Evolutionary conservation across 1,140 invertebrate genomes (phyloP), one percentile per base, ranked within the genome.

Genomic region (Ceratina australensis): DNA sequence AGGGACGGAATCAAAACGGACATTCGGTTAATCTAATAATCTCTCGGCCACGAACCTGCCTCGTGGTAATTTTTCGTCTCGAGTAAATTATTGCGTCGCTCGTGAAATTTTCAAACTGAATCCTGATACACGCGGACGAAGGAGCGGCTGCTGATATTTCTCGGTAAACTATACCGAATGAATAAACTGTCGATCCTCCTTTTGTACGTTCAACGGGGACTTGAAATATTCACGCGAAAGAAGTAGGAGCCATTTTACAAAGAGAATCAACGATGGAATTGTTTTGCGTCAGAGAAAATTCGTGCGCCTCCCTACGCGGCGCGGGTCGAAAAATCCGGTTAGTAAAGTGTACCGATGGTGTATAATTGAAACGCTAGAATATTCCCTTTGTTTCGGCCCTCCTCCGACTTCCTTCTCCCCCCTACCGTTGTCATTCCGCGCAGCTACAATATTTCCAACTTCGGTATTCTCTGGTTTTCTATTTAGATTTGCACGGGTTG

Each of bases 191-290:
- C 33, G 33, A 42, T 42, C 33, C 10, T 42, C 5, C 33, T 42
- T 42, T 42, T 42, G 33, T 42, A 5, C 33, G 33, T 42, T 42
- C 2, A 42, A 42, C 33, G 33, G 2, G 33, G 22, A 1, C 4
- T 56, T 61, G 3, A 59, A 67, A 67, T 49, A 63, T 64, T 61
- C 22, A 56, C n/a, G 13, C 0, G 3, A 28, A 16, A 15, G 12
- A 28, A 33, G 18, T 24, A n/a, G 4, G 2, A 24, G 10, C 16
- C 1, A 28, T 1, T 22, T 18, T 59, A 54, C 64, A 84, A 80
- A 77, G 68, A 22, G 82, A 84, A 80, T 77, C 57, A 24, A 42
- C 67, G 60, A 83, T 74, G 50, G 13, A 47, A 22, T 28, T 24
- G 24, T 71, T 71, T 68, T 22, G n/a, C 24, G 47, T 16, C 52